A percentile compares a stretch with the other conserved stretches of the same genome.
These are phyloP conservation scores for Semnopithecus entellus DNA, from an alignment of 2,113 vertebrate species.

Conservation along the genomic window DNA sequence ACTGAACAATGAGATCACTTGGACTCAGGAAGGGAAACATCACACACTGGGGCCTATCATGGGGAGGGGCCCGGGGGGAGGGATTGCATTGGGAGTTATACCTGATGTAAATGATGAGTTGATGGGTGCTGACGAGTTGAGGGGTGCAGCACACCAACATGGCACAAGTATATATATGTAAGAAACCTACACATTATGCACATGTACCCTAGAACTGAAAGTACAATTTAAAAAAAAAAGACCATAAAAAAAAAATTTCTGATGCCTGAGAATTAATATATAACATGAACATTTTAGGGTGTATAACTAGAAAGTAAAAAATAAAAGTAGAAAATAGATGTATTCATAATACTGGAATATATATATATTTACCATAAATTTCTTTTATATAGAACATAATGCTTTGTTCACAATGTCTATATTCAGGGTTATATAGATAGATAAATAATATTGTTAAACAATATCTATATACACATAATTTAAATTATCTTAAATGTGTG, in stretches of 20 bases:
- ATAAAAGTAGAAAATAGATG: background rate
- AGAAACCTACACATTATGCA: too few relatives aligned
- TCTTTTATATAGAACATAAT: background rate
- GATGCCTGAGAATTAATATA: background rate
- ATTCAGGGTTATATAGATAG: background rate
- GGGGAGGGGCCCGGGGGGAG: too few relatives aligned
- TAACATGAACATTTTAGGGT: background rate
- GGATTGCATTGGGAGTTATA: too few relatives aligned
- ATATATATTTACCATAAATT: background rate
- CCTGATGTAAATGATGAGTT: too few relatives aligned
- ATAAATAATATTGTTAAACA: background rate
- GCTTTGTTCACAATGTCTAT: background rate
- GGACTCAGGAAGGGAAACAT: too few relatives aligned
- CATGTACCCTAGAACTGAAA: too few relatives aligned
- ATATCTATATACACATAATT: background rate
- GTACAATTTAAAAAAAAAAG: too few relatives aligned
- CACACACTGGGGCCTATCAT: fast-evolving
- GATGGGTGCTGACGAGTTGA: too few relatives aligned
- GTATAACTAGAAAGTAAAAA: background rate
- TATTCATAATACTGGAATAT: background rate
- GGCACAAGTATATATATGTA: too few relatives aligned
- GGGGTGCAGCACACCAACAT: too few relatives aligned
- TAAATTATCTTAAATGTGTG: background rate
- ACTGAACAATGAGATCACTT: too few relatives aligned
- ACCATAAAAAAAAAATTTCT: background rate